Conservation (phyloP, 2,113 vertebrate species). For the Aythya baeri region DNA sequence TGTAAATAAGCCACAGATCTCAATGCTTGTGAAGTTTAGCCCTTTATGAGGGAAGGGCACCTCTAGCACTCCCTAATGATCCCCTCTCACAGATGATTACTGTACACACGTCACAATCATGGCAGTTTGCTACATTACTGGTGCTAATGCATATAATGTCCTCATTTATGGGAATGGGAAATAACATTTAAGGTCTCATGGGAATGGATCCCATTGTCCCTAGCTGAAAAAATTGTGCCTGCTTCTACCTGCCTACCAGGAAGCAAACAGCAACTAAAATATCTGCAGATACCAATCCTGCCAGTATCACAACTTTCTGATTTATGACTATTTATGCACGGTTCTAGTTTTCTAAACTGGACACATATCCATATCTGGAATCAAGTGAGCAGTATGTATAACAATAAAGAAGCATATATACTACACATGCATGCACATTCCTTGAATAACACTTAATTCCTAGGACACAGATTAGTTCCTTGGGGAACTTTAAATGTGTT, state of each 20-base stretch:
- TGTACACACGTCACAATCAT: neutral
- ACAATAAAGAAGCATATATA: neutral
- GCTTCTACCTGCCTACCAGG: neutral
- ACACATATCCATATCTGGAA: neutral
- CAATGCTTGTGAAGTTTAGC: neutral
- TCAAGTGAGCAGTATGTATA: neutral
- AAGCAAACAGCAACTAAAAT: neutral
- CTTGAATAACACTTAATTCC: neutral
- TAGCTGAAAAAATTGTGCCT: neutral
- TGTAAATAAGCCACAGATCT: neutral
- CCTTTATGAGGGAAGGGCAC: neutral
- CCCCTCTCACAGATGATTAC: neutral
- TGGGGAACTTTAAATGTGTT: neutral
- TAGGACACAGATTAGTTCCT: neutral
- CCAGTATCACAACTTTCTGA: neutral
- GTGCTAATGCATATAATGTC: neutral
- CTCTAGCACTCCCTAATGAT: neutral
- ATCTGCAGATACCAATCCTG: neutral
- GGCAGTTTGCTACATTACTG: neutral
- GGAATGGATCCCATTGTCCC: neutral
- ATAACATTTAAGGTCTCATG: neutral
- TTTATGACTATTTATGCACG: neutral
- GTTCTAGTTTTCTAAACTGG: neutral
- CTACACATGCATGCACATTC: accelerated
- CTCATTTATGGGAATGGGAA: neutral